Evolutionary conservation across 2,888 invertebrate genomes (phyloP), one percentile per base, ranked within the genome.

Genomic region (Itoplectis maculator): DNA sequence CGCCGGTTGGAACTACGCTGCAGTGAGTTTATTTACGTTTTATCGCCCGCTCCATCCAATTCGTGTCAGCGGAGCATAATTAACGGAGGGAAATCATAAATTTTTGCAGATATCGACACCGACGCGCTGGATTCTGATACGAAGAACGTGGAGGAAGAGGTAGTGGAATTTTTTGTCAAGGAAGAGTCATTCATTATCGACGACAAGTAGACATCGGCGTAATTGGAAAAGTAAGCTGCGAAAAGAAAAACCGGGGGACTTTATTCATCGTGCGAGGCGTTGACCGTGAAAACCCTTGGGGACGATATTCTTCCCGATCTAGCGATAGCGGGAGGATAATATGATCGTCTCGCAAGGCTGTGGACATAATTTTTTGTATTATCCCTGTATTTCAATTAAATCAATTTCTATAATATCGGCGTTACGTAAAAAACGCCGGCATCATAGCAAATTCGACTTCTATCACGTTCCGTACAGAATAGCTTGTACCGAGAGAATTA

Each of bases 91-190:
- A n/a, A n/a, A n/a, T n/a, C n/a, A n/a, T n/a, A n/a, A n/a, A n/a
- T n/a, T n/a, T n/a, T n/a, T 94, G 8, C 93, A 98, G 98, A 97
- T 93, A 95, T 98, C 88, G 98, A 99, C 93, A 98, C 99, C n/a
- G 98, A 99, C 93, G 97, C 96, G 92, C 93, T 98, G 88, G 97
- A 97, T 92, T 96, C 96, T 72, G 97, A 98, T 91, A 94, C 95
- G 70, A 95, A 95, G 89, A 98, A 98, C 93, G 96, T 98, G 90
- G 98, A 98, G 93, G 99, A 99, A 92, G 99, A 99, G 94, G 95
- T 97, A 91, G 96, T 99, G 91, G 99, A 99, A 96, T 98, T 99
- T 96, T 97, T 99, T 95, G 96, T 99, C 93, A 98, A 98, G 95
- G 98, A 99, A 95, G 98, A 99, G 95, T 95, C 95, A 90, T 96